A percentile compares a stretch with the other conserved stretches of the same genome.
Conservation (phyloP, 2,797 vertebrate genomes). For the Buphagus erythrorhynchus region DNA sequence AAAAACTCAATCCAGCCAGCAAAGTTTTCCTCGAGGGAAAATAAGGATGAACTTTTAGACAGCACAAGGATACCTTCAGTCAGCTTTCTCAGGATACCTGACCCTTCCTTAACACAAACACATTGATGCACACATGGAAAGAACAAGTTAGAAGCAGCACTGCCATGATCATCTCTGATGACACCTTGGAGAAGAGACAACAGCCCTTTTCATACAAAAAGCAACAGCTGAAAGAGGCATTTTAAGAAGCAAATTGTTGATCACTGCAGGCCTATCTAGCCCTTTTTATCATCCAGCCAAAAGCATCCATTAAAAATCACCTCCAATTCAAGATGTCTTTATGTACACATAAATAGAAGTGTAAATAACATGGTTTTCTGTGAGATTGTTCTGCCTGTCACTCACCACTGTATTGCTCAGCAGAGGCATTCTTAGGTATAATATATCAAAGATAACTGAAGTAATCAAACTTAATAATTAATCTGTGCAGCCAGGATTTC, state of each 20-base stretch:
- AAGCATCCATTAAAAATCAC: background rate
- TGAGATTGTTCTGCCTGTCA: background rate
- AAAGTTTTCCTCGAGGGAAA: background rate
- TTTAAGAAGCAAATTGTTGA: background rate
- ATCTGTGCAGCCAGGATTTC: background rate
- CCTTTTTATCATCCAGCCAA: background rate
- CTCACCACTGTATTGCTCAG: background rate
- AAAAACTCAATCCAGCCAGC: background rate
- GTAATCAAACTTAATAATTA: slow-evolving; percentile 3
- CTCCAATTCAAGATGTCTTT: background rate
- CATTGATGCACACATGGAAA: rapidly evolving
- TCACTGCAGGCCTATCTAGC: background rate
- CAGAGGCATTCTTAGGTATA: background rate
- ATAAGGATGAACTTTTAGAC: background rate
- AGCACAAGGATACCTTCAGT: background rate
- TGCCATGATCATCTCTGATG: background rate
- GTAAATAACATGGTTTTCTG: background rate
- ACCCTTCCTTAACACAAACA: background rate
- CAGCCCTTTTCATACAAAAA: background rate
- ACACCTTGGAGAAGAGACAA: background rate
- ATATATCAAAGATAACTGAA: background rate
- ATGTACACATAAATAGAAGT: background rate
- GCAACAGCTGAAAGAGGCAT: background rate
- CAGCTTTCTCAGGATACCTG: background rate
- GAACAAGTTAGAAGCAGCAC: background rate